A percentile compares a stretch with the other conserved stretches of the same genome.
Evolutionary conservation across 2,113 vertebrate genomes (phyloP).

Genomic region (Chauna torquata): DNA sequence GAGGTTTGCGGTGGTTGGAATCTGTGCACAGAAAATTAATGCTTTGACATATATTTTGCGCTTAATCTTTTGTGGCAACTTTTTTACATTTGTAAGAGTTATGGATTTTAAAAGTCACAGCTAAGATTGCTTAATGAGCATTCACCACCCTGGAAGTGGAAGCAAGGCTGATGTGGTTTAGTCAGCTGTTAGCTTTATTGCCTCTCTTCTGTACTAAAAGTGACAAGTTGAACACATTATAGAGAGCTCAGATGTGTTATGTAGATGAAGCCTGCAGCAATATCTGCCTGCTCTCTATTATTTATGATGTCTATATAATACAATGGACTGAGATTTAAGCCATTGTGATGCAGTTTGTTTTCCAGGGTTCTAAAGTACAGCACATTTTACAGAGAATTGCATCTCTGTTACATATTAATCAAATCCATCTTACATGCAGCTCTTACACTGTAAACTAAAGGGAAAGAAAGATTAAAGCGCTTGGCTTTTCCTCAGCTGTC

Average conservation of each 20-base stretch:
- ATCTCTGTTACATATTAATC: conserved; percentile 88
- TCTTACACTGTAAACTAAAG: conserved; percentile 84
- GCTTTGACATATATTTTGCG: conserved; percentile 76
- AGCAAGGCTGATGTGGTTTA: conserved; percentile 80
- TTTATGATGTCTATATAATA: conserved; percentile 88
- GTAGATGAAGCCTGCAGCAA: conserved; percentile 88
- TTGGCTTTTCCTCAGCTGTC: conserved; percentile 87
- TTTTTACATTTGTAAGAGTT: conserved; percentile 85
- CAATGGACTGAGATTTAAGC: conserved; percentile 88
- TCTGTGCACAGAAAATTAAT: conserved; percentile 69
- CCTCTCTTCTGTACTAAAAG: conserved; percentile 86
- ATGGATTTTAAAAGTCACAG: conserved; percentile 85
- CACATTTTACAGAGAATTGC: conserved; percentile 85
- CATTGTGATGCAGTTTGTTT: conserved; percentile 86
- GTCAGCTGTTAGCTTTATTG: conserved; percentile 87
- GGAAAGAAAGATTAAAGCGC: conserved; percentile 86
- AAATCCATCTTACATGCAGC: conserved; percentile 81
- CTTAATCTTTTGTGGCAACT: conserved; percentile 84
- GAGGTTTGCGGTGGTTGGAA: conserved; percentile 55
- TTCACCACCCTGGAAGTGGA: conserved; percentile 79
- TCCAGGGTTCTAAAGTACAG: conserved; percentile 83
- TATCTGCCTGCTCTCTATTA: conserved; percentile 87
- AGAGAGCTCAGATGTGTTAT: conserved; percentile 88
- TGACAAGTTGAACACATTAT: conserved; percentile 87
- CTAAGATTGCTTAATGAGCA: conserved; percentile 86